A percentile compares a stretch with the other conserved stretches of the same genome.
These are phyloP conservation scores for Ophion obscuratus DNA, from an alignment of 2,888 invertebrate species.

Conservation along the genomic window DNA sequence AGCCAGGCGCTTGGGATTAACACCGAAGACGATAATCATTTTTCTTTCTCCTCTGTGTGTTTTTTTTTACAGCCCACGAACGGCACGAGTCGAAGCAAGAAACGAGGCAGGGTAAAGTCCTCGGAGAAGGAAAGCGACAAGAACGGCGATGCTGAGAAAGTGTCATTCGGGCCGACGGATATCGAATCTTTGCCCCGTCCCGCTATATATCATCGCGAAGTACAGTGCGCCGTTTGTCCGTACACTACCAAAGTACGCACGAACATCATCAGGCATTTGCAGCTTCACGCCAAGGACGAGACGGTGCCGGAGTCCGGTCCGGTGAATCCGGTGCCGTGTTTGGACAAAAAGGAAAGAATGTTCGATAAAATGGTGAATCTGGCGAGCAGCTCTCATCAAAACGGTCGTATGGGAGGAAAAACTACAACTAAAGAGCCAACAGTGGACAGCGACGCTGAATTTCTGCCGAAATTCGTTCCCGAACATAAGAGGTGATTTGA, in stretches of 20 bases:
- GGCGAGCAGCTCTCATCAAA: conserved; percentile 88
- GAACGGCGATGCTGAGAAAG: conserved; percentile 74
- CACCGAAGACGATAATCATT: background rate
- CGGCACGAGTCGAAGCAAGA: conserved; percentile 69
- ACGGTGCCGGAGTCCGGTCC: conserved; percentile 89
- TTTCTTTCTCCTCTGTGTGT: background rate
- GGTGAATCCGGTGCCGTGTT: conserved; percentile 92
- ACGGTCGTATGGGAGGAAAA: conserved; percentile 82
- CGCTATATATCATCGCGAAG: conserved; percentile 87
- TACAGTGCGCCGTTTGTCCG: conserved; percentile 88
- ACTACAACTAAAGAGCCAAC: conserved; percentile 67
- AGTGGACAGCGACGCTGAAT: conserved; percentile 72
- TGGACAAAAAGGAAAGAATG: conserved; percentile 91
- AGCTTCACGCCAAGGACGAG: conserved; percentile 87
- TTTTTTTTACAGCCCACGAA: conserved; percentile 27
- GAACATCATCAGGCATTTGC: conserved; percentile 90
- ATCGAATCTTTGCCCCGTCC: conserved; percentile 87
- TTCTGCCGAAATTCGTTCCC: conserved; percentile 81
- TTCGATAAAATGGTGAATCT: conserved; percentile 94
- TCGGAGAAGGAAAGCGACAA: conserved; percentile 71
- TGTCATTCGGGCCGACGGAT: conserved; percentile 86
- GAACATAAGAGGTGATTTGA: conserved; percentile 79
- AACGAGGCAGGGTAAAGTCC: conserved; percentile 72
- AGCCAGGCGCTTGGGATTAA: background rate
- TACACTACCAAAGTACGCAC: conserved; percentile 89